phyloP scores from a whole-genome alignment of 1,140 invertebrate species.

The Drosophila busckii region DNA sequence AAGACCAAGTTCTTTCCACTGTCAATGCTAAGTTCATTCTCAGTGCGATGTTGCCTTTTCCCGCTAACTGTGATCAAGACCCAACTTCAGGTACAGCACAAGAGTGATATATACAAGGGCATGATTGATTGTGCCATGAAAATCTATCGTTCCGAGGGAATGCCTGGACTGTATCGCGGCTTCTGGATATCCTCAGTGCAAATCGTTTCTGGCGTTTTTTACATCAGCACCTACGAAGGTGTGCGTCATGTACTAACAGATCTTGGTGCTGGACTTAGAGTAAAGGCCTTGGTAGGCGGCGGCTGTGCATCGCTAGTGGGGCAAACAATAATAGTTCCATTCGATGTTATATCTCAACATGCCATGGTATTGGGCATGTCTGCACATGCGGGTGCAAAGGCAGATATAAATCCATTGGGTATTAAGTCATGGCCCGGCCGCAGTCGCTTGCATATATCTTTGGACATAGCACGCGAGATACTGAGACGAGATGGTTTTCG shows the following conservation, averaged over 20 bases:
- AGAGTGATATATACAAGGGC: constrained; percentile 90
- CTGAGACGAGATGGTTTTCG: constrained; percentile 87
- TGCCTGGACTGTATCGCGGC: constrained; percentile 93
- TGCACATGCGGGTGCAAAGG: constrained; percentile 79
- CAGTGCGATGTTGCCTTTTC: constrained; percentile 93
- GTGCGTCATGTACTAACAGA: constrained; percentile 89
- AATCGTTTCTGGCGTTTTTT: constrained; percentile 92
- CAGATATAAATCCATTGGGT: constrained; percentile 85
- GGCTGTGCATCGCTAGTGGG: constrained; percentile 94
- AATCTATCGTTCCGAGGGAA: constrained; percentile 93
- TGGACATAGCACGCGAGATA: constrained; percentile 86
- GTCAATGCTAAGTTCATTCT: constrained; percentile 91
- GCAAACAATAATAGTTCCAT: constrained; percentile 97
- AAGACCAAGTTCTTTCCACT: constrained; percentile 95
- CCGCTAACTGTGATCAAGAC: constrained; percentile 98
- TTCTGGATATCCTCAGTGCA: constrained; percentile 94
- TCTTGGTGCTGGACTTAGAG: constrained; percentile 79
- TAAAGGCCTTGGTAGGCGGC: constrained; percentile 84
- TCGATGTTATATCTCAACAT: constrained; percentile 97
- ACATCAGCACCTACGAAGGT: constrained; percentile 97
- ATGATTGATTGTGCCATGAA: constrained; percentile 94
- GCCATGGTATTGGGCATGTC: constrained; percentile 94
- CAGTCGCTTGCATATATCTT: constrained; percentile 83
- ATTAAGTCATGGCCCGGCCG: constrained; percentile 82
- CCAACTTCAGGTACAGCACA: constrained; percentile 93